Conservation (phyloP, 2,113 vertebrate species). For the Acanthochromis polyacanthus region DNA sequence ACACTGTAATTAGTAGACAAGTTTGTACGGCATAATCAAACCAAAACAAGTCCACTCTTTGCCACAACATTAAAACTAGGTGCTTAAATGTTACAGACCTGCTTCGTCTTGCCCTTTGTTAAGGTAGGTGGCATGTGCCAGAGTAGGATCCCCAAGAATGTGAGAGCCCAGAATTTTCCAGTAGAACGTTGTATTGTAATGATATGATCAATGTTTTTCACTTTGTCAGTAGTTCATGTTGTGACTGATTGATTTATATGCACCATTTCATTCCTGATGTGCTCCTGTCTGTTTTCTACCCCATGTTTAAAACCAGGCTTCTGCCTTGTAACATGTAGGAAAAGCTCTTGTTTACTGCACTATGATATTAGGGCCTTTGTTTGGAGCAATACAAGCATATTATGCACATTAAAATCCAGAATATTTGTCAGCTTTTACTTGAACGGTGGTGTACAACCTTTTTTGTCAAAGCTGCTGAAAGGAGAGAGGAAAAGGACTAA, state of each 20-base stretch:
- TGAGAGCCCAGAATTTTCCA: too few relatives aligned
- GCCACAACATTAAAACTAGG: too few relatives aligned
- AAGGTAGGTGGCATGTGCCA: too few relatives aligned
- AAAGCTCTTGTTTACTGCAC: too few relatives aligned
- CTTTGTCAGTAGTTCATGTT: too few relatives aligned
- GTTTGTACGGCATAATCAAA: neutral
- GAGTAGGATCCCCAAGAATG: too few relatives aligned
- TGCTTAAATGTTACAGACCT: too few relatives aligned
- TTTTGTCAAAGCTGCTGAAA: constrained; percentile 30
- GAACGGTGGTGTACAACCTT: neutral
- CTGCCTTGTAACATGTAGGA: neutral
- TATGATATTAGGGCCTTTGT: neutral
- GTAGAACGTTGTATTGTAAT: too few relatives aligned
- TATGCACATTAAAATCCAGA: constrained; percentile 1
- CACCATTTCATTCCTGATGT: neutral
- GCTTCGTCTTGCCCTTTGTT: too few relatives aligned
- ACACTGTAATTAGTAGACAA: neutral
- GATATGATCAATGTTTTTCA: too few relatives aligned
- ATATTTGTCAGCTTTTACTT: neutral
- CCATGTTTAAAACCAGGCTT: neutral
- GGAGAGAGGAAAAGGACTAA: constrained; percentile 18
- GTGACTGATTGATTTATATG: too few relatives aligned
- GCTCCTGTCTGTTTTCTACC: neutral
- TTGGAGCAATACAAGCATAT: neutral
- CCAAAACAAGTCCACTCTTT: neutral